Evolutionary conservation across 2,113 vertebrate genomes (phyloP).

Genomic region (Pheucticus melanocephalus): DNA sequence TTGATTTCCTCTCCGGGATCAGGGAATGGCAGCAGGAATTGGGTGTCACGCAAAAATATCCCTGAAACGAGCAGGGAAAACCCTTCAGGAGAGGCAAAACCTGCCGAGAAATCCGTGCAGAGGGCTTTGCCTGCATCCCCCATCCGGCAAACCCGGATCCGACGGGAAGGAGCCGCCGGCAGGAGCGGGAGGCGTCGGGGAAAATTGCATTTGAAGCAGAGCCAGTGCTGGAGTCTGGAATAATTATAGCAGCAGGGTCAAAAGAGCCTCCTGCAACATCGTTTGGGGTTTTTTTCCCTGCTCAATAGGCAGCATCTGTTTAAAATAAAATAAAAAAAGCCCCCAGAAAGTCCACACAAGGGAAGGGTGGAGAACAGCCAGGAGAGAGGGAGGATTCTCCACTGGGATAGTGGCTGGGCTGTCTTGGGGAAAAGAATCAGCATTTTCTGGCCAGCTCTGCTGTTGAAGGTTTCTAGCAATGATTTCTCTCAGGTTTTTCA

Average conservation of each 20-base stretch:
- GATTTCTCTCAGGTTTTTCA: background rate
- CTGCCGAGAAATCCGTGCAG: background rate
- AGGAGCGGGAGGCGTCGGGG: background rate
- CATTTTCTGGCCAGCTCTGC: background rate
- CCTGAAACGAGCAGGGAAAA: background rate
- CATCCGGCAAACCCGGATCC: background rate
- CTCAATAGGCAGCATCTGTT: background rate
- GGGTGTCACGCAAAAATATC: background rate
- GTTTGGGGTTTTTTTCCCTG: background rate
- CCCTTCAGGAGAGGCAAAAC: background rate
- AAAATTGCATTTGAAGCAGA: background rate
- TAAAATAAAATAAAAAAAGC: background rate
- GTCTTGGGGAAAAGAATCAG: fast-evolving
- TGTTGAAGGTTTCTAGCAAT: background rate
- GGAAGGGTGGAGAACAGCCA: background rate
- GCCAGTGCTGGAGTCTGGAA: background rate
- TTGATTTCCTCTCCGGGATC: fast-evolving
- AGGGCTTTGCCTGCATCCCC: background rate
- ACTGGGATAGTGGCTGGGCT: background rate
- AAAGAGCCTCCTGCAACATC: background rate
- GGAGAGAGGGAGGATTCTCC: background rate
- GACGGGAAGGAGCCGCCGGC: background rate
- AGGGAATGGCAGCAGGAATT: background rate
- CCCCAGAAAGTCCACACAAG: fast-evolving
- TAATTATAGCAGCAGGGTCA: background rate